These are phyloP conservation scores for Acholoe squamosa DNA, from an alignment of 2,888 invertebrate genomes.

Conservation along the genomic window DNA sequence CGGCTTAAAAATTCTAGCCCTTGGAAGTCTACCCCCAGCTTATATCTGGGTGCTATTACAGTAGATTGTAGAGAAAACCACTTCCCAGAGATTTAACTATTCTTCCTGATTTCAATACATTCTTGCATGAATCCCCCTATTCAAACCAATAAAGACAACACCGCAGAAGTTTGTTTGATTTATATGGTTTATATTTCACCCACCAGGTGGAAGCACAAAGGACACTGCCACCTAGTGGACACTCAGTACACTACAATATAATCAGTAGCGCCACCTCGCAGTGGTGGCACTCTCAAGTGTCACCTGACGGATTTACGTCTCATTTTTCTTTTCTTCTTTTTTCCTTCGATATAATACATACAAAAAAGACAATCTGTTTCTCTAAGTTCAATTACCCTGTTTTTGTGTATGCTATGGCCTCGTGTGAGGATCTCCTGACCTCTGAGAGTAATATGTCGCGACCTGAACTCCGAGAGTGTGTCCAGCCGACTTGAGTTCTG, in stretches of 20 bases:
- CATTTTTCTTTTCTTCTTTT: not conserved
- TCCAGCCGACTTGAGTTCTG: too few relatives aligned
- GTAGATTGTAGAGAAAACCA: too few relatives aligned
- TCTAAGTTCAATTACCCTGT: conserved; percentile 52
- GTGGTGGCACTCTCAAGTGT: conserved; percentile 42
- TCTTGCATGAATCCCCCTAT: too few relatives aligned
- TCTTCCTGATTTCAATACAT: too few relatives aligned
- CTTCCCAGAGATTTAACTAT: too few relatives aligned
- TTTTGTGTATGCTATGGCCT: conserved; percentile 11
- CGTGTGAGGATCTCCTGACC: not conserved
- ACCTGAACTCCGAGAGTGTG: too few relatives aligned
- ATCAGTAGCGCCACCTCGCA: conserved; percentile 24
- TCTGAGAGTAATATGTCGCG: not conserved
- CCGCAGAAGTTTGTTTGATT: not conserved
- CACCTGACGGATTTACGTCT: not conserved
- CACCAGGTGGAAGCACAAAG: not conserved
- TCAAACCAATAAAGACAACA: not conserved
- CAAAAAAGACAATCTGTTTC: conserved; percentile 4
- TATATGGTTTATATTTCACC: conserved; percentile 32
- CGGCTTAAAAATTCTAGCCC: too few relatives aligned
- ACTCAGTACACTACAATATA: conserved; percentile 30
- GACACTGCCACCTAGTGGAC: conserved; percentile 14
- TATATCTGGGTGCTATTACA: too few relatives aligned
- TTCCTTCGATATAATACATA: conserved; percentile 16
- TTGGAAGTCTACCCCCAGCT: too few relatives aligned